Evolutionary conservation across 2,888 invertebrate genomes (phyloP), one percentile per base, ranked within the genome.

Genomic region (Spilarctia lutea): DNA sequence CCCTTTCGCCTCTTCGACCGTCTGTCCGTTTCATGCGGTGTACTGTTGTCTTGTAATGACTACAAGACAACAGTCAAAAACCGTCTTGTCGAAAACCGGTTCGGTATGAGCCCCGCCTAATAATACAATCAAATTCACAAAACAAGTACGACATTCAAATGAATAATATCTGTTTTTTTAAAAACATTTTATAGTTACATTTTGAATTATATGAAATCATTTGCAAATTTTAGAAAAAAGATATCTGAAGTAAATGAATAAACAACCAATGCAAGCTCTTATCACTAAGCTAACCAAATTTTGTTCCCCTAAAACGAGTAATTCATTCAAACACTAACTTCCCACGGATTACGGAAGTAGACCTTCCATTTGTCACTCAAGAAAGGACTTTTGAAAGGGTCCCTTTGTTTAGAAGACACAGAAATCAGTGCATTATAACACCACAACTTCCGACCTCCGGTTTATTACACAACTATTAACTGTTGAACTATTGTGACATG

Each of bases 341-440:
- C 87, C 84, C 77, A 76, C 81, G 91, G 91, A 92, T 93, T 92
- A 94, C 89, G 92, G 92, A 94, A 94, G 89, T 91, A 86, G 89
- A 88, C 90, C 91, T 87, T 88, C 90, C 93, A 94, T 94, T 94
- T 93, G 92, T 94, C 94, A 94, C 91, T 92, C 90, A 91, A 91
- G 92, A 89, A 92, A 90, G 92, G 91, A 88, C 86, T 90, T 89
- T 71, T 85, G 81, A 91, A 90, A 89, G 91, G 90, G 80, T 80
- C 76, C 90, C 85, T 92, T 94, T 94, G 94, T 94, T 91, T 89
- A 77, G 74, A 83, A 89, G 90, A 90, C 89, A 91, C 89, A 89
- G 89, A 91, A 91, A 92, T 92, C 90, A 86, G 84, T 84, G 85
- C 86, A 86, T 88, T 87, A 91, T 89, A 90, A 76, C 63, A 90